These are phyloP conservation scores for Bombylius major DNA, from an alignment of 2,888 invertebrate species.

Conservation along the genomic window DNA sequence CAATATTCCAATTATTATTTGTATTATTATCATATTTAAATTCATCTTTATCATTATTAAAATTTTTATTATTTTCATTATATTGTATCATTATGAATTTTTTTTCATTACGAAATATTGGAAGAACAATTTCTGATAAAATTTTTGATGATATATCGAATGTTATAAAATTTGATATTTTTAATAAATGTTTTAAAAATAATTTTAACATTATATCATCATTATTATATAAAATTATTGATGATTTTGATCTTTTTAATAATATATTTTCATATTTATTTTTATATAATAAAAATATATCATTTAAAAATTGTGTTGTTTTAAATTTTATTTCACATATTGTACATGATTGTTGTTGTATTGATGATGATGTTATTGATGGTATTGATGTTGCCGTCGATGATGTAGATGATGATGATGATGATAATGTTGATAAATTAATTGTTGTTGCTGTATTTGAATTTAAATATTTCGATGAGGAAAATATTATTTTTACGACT, in stretches of 20 bases:
- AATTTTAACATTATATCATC: slow-evolving; percentile 12
- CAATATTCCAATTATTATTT: not conserved
- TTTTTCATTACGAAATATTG: slow-evolving; percentile 29
- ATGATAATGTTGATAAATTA: too few species aligned
- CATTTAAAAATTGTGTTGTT: slow-evolving; percentile 25
- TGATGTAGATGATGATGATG: too few species aligned
- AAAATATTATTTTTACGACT: slow-evolving; percentile 26
- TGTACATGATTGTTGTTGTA: slow-evolving; percentile 14
- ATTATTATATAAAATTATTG: slow-evolving; percentile 3
- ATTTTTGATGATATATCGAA: slow-evolving; percentile 28
- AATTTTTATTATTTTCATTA: not conserved
- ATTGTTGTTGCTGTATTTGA: too few species aligned
- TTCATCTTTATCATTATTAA: not conserved
- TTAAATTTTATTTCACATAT: slow-evolving; percentile 29
- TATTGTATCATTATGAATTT: not conserved
- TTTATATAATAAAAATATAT: slow-evolving; percentile 23
- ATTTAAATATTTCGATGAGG: not conserved
- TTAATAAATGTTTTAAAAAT: slow-evolving; percentile 30
- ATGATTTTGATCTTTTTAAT: slow-evolving; percentile 12
- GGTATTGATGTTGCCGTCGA: too few species aligned
- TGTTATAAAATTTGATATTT: slow-evolving; percentile 27
- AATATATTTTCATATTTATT: slow-evolving; percentile 9
- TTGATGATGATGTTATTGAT: not conserved
- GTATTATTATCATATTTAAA: not conserved
- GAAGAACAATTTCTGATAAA: slow-evolving; percentile 30